phyloP scores from a whole-genome alignment of 2,888 invertebrate species.

The Drosophila affinis region DNA sequence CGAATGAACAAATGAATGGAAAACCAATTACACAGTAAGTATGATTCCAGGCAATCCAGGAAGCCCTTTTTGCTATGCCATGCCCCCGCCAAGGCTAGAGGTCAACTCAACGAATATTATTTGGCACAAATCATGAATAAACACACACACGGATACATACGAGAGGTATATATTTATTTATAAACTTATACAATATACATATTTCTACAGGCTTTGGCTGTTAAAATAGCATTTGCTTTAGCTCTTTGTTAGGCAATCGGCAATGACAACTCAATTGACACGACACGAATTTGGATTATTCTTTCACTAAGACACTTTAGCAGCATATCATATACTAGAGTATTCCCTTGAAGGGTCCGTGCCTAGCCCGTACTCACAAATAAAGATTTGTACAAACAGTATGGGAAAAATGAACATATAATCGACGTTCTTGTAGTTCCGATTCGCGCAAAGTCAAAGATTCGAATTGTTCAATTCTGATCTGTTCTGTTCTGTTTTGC shows the following conservation, averaged over 20 bases:
- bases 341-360: background rate
- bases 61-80: background rate
- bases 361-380: slow-evolving; percentile 70
- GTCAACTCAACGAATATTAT: slow-evolving; percentile 32
- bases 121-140: slow-evolving; percentile 21
- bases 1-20: background rate
- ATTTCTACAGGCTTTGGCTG: slow-evolving; percentile 30
- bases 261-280: slow-evolving; percentile 15
- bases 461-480: slow-evolving; percentile 32
- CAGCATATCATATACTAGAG: no score
- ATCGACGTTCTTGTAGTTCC: slow-evolving; percentile 53
- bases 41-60: background rate
- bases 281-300: slow-evolving; percentile 24
- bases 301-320: slow-evolving; percentile 11
- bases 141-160: slow-evolving; percentile 23
- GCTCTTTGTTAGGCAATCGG: slow-evolving; percentile 26
- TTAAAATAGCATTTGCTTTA: slow-evolving; percentile 24
- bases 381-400: slow-evolving; percentile 72
- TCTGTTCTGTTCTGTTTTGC: slow-evolving; percentile 10
- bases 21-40: background rate
- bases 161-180: slow-evolving; percentile 20
- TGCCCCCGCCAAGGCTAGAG: slow-evolving; percentile 26
- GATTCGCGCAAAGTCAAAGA: slow-evolving; percentile 10
- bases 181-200: slow-evolving; percentile 28
- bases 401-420: slow-evolving; percentile 75